Evolutionary conservation across 37 sponge, comb jelly and placozoan species (phyloP).

Genomic region (Aphrocallistes beatrix): DNA sequence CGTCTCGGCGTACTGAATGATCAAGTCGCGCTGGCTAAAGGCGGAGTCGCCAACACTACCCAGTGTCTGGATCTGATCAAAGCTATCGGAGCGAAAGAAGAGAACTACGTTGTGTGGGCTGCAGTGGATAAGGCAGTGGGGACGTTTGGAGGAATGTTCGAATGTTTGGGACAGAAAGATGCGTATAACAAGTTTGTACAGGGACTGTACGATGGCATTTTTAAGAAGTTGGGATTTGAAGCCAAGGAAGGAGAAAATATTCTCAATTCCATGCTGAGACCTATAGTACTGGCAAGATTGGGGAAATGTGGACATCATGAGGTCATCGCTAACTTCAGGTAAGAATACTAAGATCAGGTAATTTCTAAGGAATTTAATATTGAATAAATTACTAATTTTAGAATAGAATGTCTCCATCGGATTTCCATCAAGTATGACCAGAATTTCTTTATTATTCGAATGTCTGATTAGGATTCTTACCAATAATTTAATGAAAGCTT

Average conservation of each 20-base stretch:
- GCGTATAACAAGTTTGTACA: neutral
- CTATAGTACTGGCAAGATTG: neutral
- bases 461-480: too few relatives aligned
- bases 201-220: neutral
- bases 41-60: neutral
- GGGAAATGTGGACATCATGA: neutral
- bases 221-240: neutral
- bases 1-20: conserved; percentile 64
- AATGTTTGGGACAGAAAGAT: neutral
- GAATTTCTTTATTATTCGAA: too few relatives aligned
- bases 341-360: too few relatives aligned
- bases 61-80: neutral
- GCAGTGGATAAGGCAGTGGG: conserved; percentile 7
- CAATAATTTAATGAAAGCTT: too few relatives aligned
- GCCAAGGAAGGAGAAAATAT: neutral
- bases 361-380: too few relatives aligned
- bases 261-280: neutral
- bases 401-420: too few relatives aligned
- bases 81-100: neutral
- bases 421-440: too few relatives aligned
- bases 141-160: neutral
- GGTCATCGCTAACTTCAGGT: neutral
- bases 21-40: conserved; percentile 62
- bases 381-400: too few relatives aligned
- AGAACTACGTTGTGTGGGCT: conserved; percentile 6